Conservation (phyloP, 2,888 invertebrate genomes). For the Limnephilus rhombicus region DNA sequence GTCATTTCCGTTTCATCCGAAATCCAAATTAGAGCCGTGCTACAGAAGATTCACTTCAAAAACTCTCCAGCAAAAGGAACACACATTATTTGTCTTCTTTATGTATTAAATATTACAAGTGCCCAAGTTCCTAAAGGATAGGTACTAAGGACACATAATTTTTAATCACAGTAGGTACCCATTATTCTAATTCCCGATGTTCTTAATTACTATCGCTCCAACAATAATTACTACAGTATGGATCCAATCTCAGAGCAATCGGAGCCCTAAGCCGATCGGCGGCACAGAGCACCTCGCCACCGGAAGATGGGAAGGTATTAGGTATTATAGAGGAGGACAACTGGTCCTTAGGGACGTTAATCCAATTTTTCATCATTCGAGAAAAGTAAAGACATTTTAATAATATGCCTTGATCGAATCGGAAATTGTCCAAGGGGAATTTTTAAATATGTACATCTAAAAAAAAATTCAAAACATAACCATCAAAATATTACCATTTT, state of each 20-base stretch:
- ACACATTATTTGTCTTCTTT: no score
- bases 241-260: background rate
- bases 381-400: background rate
- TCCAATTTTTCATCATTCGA: conserved; percentile 56
- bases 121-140: no score
- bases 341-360: conserved; percentile 43
- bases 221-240: background rate
- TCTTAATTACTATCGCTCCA: conserved; percentile 5
- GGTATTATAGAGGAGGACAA: background rate
- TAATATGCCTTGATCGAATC: background rate
- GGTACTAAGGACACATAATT: no score
- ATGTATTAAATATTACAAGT: no score
- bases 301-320: background rate
- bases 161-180: no score
- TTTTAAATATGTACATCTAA: background rate
- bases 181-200: background rate
- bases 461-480: no score
- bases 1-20: no score
- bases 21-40: no score
- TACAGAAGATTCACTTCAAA: no score
- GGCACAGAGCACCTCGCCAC: background rate
- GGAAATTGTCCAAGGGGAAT: background rate
- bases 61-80: no score
- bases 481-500: no score
- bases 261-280: conserved; percentile 16